Base-by-base conservation (phyloP, 2,888 invertebrate genomes). In the Nymphalis urticae region DNA sequence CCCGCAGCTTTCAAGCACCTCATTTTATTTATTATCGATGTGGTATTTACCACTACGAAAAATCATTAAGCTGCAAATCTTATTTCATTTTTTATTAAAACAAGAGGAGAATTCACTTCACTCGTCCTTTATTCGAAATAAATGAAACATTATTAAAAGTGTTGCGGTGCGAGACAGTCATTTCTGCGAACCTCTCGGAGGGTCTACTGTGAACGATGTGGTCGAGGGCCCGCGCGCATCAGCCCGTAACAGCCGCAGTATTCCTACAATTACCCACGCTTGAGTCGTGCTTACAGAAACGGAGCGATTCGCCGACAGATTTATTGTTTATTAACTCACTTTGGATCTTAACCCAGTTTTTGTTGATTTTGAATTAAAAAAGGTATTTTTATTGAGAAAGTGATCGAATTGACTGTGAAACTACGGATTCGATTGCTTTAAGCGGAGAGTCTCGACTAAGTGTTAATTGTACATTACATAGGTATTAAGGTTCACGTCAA, bases 1-100 rank as follows among this genome's bases (percentile, higher is more conserved):
- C 92, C 88, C 72, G 92, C 91, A 75, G 87, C 86, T 88, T 88
- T 90, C 85, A 92, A 89, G 80, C 92, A 92, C 90, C 91, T 90
- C 92, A 92, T 92, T 88, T 84, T 87, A 86, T 83, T 85, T 84
- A 82, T 81, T 80, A 80, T 77, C 76, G 79, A 82, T 83, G 85
- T 81, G 42, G 42, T 42, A 4, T 42, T 79, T 81, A 76, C 79
- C 83, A 84, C 83, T 83, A 80, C 75, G 80, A 76, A 76, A 80
- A 80, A 78, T 47, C 56, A 64, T 42, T 56, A 36, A 42, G 32
- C 42, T 53, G 21, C 27, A 27, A 53, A 56, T 62, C 62, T 48
- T 51, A 60, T 68, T 56, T 54, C 69, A 72, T 68, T 60, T 62
- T 66, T 48, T 62, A 66, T 68, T 58, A 59, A 32, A 84, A 88